Conservation (phyloP, 2,888 invertebrate genomes). For the Orchesella flavescens region DNA sequence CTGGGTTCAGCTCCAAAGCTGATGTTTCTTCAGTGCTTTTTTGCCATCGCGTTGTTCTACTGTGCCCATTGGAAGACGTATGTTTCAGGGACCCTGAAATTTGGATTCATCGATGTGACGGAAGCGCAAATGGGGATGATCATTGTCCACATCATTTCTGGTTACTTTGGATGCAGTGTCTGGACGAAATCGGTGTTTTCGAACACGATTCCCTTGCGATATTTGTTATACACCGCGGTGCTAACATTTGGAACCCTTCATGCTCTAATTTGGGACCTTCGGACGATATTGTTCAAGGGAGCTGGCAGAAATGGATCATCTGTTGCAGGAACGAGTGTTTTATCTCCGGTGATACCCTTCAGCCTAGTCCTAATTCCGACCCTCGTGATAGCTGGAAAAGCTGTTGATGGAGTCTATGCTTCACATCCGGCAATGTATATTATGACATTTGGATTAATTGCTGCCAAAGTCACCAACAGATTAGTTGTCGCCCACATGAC, state of each 20-base stretch:
- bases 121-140: constrained; percentile 98
- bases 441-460: constrained; percentile 95
- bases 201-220: no score
- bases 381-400: constrained; percentile 93
- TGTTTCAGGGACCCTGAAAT: constrained; percentile 92
- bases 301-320: constrained; percentile 99
- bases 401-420: constrained; percentile 88
- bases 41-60: constrained; percentile 96
- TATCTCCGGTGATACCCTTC: constrained; percentile 96
- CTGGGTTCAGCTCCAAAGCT: constrained; percentile 92
- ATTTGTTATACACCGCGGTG: constrained; percentile 72
- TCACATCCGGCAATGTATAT: constrained; percentile 94
- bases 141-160: constrained; percentile 88
- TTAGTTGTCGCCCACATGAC: constrained; percentile 99
- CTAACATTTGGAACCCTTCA: constrained; percentile 72
- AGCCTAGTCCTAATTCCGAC: constrained; percentile 91
- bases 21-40: constrained; percentile 96
- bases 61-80: constrained; percentile 99
- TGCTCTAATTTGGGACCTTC: constrained; percentile 70
- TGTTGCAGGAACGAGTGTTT: constrained; percentile 96
- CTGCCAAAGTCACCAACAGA: constrained; percentile 95
- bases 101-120: constrained; percentile 96
- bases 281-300: constrained; percentile 80
- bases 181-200: constrained; percentile 91
- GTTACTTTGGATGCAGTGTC: constrained; percentile 87